Evolutionary conservation across 1,140 invertebrate genomes (phyloP), one percentile per base, ranked within the genome.

Genomic region (Drosophila leontia): DNA sequence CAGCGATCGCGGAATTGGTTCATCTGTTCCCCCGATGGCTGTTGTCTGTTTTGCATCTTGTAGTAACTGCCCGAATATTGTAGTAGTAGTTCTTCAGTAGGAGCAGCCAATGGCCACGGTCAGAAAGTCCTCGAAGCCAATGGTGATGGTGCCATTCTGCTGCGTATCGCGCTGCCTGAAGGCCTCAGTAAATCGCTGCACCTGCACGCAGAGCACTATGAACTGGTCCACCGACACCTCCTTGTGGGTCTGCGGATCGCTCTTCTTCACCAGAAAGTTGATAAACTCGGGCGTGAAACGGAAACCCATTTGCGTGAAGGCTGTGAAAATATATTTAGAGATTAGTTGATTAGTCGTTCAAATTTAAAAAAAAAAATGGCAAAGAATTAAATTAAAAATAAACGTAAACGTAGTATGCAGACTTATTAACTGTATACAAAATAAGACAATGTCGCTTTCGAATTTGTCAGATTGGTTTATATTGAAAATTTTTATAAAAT

Each of bases 271-370:
- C 51, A 98, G 92, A 74, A 96, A 95, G 57, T 94, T 94, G 13
- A 97, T 94, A 87, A 98, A 98, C 37, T 97, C 95, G 7, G 95
- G 95, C 26, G 96, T 95, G 67, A 98, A 96, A 45, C 95, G 94
- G 84, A 97, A 98, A n/a, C 97, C 97, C 97, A 98, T 98, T 94
- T 97, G 96, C 29, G 94, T 93, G 35, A 98, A 94, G 23, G 97
- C 97, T 96, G 94, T 86, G 72, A 60, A 62, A 32, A 51, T 15
- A 45, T 5, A 44, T 17, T 9, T 17, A 3, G 3, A 5, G 2
- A 41, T 60, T 39, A 41, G 17, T 23, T 29, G 3, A 2, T 23
- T 2, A 23, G 23, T 23, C 23, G 23, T 23, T 23, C 2, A 23
- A 23, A 23, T 29, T 29, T 29, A 7, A 5, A 29, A 29, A 6